Evolutionary conservation across 2,113 vertebrate species (phyloP).

Genomic region (Macquaria ambigua): DNA sequence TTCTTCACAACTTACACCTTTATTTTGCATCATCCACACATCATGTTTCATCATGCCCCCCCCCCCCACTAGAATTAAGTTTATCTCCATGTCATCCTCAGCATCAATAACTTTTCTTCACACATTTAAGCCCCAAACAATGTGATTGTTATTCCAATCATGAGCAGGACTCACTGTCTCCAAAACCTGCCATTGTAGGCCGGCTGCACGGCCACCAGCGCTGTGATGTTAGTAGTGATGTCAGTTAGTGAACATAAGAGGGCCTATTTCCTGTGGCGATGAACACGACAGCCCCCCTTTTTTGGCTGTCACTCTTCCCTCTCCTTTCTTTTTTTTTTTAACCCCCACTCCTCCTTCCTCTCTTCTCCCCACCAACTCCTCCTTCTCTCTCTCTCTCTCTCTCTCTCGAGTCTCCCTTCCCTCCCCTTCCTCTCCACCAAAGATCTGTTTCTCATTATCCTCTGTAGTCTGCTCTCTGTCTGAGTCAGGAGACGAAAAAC

Average conservation of each 20-base stretch:
- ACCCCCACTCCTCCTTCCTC: slow-evolving; percentile 33
- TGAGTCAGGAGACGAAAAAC: slow-evolving; percentile 85
- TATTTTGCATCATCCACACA: not conserved
- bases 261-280: slow-evolving; percentile 76
- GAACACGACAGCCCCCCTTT: slow-evolving; percentile 60
- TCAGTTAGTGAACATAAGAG: slow-evolving; percentile 65
- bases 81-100: not conserved
- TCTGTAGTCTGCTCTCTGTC: slow-evolving; percentile 86
- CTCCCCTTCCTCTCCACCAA: slow-evolving; percentile 58
- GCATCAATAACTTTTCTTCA: not conserved
- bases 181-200: slow-evolving; percentile 37
- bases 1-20: not conserved
- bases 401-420: slow-evolving; percentile 40
- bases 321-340: slow-evolving; percentile 34
- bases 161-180: slow-evolving; percentile 36
- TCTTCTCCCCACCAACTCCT: slow-evolving; percentile 41
- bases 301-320: slow-evolving; percentile 67
- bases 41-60: too few relatives aligned
- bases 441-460: slow-evolving; percentile 88
- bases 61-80: not conserved
- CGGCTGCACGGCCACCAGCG: slow-evolving; percentile 54
- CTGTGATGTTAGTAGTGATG: slow-evolving; percentile 59
- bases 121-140: not conserved
- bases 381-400: slow-evolving; percentile 47
- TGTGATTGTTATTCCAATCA: slow-evolving; percentile 56